Conservation (phyloP, 2,797 vertebrate genomes). For the Eutrigla gurnardus region DNA sequence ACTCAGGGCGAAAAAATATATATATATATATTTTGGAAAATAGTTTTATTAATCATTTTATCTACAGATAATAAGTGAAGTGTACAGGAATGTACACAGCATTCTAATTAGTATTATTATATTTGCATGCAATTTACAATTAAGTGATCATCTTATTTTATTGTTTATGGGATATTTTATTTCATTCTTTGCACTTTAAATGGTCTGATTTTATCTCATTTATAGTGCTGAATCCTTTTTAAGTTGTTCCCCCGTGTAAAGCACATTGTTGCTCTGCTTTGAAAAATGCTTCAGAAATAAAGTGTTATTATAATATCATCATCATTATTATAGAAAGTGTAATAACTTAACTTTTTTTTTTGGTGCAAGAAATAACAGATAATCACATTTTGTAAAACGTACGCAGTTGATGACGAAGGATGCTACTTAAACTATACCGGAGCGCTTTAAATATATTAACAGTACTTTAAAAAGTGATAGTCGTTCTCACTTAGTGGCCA, state of each 20-base stretch:
- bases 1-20: background rate
- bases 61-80: background rate
- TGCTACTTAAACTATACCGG: background rate
- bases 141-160: background rate
- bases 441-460: background rate
- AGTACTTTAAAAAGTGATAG: background rate
- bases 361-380: background rate
- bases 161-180: background rate
- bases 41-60: background rate
- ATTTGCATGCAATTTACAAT: background rate
- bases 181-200: background rate
- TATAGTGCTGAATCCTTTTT: background rate
- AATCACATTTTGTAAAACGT: background rate
- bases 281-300: background rate
- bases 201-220: background rate
- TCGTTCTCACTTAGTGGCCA: constrained; percentile 74
- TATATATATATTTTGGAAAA: no score
- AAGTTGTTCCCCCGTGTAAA: background rate
- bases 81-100: no score
- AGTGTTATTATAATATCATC: background rate
- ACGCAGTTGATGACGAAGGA: background rate
- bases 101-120: background rate
- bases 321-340: background rate
- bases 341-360: background rate
- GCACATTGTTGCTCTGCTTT: background rate